A percentile compares a stretch with the other conserved stretches of the same genome.
Evolutionary conservation across 2,113 vertebrate genomes (phyloP).

Genomic region (rat (Rattus norvegicus)): DNA sequence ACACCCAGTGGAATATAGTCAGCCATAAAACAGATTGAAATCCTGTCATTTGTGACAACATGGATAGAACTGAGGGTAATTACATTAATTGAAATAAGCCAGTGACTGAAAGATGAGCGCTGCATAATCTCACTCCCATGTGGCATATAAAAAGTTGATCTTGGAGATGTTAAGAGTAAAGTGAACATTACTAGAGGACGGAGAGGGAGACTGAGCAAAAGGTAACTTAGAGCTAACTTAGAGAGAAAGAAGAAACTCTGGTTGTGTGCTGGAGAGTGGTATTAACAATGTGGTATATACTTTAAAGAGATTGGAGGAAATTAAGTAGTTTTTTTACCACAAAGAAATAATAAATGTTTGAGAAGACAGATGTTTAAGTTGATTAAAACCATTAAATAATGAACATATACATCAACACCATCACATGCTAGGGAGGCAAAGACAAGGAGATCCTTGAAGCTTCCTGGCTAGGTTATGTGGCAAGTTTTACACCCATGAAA

Average conservation of each 20-base stretch:
- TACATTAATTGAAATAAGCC: slow-evolving; percentile 16
- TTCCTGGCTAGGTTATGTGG: background rate
- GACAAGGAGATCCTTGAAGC: background rate
- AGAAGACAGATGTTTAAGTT: background rate
- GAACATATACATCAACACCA: background rate
- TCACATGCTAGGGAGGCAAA: background rate
- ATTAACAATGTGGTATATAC: background rate
- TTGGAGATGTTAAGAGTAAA: background rate
- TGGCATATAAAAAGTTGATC: background rate
- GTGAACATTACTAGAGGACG: background rate
- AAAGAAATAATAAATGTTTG: background rate
- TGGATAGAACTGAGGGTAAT: background rate
- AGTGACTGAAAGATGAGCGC: background rate
- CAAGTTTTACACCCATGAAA: background rate
- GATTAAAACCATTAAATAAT: background rate
- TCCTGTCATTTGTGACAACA: background rate
- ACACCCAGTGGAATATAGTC: background rate
- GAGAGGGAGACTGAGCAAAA: background rate
- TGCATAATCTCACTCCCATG: background rate
- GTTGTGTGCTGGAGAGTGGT: background rate
- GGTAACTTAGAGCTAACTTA: background rate
- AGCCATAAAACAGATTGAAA: slow-evolving; percentile 11
- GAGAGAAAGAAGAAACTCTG: background rate
- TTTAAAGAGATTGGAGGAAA: background rate
- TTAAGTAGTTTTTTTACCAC: background rate